Percentiles rank a stretch among this genome's conserved stretches.
These are phyloP conservation scores for Drosophila atripex DNA, from an alignment of 2,888 invertebrate genomes.

Conservation along the genomic window DNA sequence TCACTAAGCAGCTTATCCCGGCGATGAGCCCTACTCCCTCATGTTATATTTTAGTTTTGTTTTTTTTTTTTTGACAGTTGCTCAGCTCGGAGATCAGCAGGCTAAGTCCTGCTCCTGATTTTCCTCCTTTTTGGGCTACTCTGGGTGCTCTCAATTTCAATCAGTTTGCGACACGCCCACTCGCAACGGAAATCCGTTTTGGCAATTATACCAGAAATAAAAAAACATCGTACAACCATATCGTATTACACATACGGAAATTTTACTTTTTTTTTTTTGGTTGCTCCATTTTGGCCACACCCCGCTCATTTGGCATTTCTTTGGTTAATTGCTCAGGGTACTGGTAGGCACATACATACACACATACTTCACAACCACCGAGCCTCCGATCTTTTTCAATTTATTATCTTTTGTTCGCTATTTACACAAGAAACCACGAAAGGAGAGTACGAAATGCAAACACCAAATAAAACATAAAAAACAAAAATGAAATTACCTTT, in stretches of 20 bases:
- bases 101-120: constrained; percentile 19
- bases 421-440: constrained; percentile 56
- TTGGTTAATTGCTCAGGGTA: constrained; percentile 63
- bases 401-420: constrained; percentile 73
- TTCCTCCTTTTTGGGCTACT: constrained; percentile 45
- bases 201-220: constrained; percentile 63
- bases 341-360: constrained; percentile 4
- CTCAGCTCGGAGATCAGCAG: constrained; percentile 3
- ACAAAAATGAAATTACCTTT: constrained; percentile 13
- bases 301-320: constrained; percentile 45
- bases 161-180: constrained; percentile 68
- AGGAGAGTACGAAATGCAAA: constrained; percentile 33
- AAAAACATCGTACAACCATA: constrained; percentile 46
- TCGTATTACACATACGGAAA: constrained; percentile 65
- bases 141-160: constrained; percentile 72
- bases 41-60: background rate
- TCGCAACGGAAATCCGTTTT: constrained; percentile 74
- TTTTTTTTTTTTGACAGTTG: background rate
- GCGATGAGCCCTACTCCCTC: constrained; percentile 21
- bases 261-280: constrained; percentile 44
- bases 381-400: constrained; percentile 34
- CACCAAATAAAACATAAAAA: constrained; percentile 17
- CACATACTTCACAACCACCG: constrained; percentile 3
- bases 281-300: constrained; percentile 57
- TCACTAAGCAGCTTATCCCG: constrained; percentile 45